Conservation (phyloP, 2,113 vertebrate genomes). For the Ranitomeya variabilis region DNA sequence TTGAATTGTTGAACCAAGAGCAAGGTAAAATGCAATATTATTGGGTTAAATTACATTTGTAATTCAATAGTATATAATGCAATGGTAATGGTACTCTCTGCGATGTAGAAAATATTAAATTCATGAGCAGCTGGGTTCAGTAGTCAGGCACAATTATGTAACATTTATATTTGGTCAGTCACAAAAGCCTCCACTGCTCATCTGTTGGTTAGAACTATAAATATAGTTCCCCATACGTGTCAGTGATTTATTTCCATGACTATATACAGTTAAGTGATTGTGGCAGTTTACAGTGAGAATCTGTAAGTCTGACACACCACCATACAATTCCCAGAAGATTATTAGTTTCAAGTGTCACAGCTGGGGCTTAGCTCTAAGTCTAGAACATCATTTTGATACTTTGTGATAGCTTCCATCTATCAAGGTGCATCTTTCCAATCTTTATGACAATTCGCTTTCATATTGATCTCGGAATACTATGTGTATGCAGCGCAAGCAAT, state of each 20-base stretch:
- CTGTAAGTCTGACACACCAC: not conserved
- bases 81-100: not conserved
- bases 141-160: not conserved
- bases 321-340: not conserved
- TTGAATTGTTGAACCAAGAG: not conserved
- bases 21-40: not conserved
- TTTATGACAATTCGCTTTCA: not conserved
- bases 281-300: not conserved
- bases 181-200: not conserved
- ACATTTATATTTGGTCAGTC: not conserved
- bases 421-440: not conserved
- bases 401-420: not conserved
- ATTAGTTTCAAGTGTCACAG: not conserved
- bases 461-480: not conserved
- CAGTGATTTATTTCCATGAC: not conserved
- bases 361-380: slow-evolving; percentile 6
- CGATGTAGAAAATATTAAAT: not conserved
- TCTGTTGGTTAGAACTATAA: not conserved
- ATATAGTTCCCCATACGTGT: not conserved
- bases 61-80: not conserved
- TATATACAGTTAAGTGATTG: not conserved
- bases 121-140: not conserved
- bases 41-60: not conserved
- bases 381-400: not conserved
- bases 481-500: not conserved